Evolutionary conservation across 53 echinoderm and acorn worm species (phyloP).

Genomic region (Pentamera pediparva): DNA sequence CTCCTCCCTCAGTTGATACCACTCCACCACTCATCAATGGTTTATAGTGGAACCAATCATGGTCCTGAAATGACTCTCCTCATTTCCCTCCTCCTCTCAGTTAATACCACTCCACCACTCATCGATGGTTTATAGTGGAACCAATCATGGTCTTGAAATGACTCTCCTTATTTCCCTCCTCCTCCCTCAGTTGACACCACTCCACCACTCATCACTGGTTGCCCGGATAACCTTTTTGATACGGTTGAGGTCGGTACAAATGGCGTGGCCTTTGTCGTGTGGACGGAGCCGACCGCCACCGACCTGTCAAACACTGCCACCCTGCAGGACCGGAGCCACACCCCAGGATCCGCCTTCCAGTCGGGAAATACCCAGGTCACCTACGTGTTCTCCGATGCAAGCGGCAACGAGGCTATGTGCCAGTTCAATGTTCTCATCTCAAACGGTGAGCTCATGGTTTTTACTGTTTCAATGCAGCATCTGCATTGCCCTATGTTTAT

Average conservation of each 20-base stretch:
- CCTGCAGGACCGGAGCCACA: not conserved
- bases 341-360: not conserved
- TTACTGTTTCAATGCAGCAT: no score
- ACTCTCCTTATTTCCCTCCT: no score
- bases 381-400: slow-evolving; percentile 30
- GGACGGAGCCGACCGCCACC: slow-evolving; percentile 40
- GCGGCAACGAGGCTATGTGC: slow-evolving; percentile 18
- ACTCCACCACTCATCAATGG: not conserved
- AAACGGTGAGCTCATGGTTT: slow-evolving; percentile 34
- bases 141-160: no score
- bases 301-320: slow-evolving; percentile 32
- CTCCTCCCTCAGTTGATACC: not conserved
- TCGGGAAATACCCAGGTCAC: slow-evolving; percentile 12
- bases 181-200: slow-evolving; percentile 2
- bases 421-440: slow-evolving; percentile 25
- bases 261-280: slow-evolving; percentile 30
- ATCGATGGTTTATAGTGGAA: not conserved
- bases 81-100: no score
- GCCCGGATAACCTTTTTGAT: not conserved
- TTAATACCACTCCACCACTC: not conserved
- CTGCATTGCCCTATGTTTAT: no score
- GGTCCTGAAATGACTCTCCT: no score
- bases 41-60: no score
- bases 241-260: slow-evolving; percentile 37
- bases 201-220: not conserved